Evolutionary conservation across 2,888 invertebrate species (phyloP), one percentile per base, ranked within the genome.

Genomic region (Macrophya annulata): DNA sequence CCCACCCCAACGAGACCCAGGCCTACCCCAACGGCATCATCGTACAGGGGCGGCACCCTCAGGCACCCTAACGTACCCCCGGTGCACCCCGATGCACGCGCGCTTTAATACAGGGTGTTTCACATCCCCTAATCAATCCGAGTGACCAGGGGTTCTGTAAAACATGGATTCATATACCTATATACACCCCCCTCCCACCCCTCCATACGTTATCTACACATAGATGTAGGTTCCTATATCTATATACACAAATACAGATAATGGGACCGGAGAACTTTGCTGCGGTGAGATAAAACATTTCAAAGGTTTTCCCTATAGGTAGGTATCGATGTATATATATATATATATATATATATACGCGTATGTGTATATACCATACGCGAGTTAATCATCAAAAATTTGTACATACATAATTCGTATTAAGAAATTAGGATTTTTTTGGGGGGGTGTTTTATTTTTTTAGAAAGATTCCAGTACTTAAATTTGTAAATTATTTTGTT

Each of bases 21-120:
- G 68, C 82, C 82, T 83, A 83, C 82, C 82, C 82, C 82, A 83
- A 83, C 82, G 82, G 68, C 82, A 68, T 65, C 43, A 83, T 45
- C 82, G 45, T 48, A 68, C 68, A 48, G 68, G 68, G 68, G 82
- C 82, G 82, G 65, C 82, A 51, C 82, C 68, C 48, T 68, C 31
- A 10, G 68, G 68, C 48, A 83, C 82, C 82, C 79, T 59, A 10
- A 17, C n/a, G 79, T 77, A 77, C 77, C 77, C 55, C 15, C 31
- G 31, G 43, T 59, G 79, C 59, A 79, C 55, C 82, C 17, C 82
- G 48, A 83, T 68, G 82, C 65, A 83, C 82, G 82, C 82, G 45
- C 68, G 68, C 82, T 77, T 77, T 77, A 9, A 79, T 79, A 79
- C 79, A 59, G 82, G 82, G 65, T 83, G 68, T 83, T 83, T 83